These are phyloP conservation scores for Trichonephila clavipes DNA, from an alignment of 1,140 invertebrate species.

Conservation along the genomic window DNA sequence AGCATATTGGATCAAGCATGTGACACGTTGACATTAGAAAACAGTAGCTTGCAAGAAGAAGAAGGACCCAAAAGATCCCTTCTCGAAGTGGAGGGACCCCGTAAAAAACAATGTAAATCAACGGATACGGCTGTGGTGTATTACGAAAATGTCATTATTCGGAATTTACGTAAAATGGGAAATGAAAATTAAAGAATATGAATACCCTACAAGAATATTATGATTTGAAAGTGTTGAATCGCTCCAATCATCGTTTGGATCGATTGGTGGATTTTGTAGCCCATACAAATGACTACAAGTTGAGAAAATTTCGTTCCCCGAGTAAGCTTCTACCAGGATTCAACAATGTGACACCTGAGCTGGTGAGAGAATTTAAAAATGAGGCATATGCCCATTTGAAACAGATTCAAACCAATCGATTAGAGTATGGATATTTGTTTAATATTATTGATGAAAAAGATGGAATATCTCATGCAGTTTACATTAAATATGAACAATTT, in stretches of 20 bases:
- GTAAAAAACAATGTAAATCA: not conserved
- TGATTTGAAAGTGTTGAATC: not conserved
- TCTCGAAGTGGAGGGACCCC: not conserved
- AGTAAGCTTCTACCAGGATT: not conserved
- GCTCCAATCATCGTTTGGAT: not conserved
- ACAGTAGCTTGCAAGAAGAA: not conserved
- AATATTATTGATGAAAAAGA: not conserved
- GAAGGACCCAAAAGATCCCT: not conserved
- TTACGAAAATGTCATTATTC: conserved; percentile 22
- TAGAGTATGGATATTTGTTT: conserved; percentile 13
- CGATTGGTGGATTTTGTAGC: not conserved
- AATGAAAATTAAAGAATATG: conserved; percentile 43
- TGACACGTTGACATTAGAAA: not conserved
- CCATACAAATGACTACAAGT: not conserved
- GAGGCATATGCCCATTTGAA: not conserved
- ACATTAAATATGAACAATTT: conserved; percentile 26
- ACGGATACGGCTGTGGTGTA: not conserved
- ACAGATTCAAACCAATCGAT: not conserved
- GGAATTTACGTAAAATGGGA: not conserved
- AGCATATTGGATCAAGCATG: not conserved
- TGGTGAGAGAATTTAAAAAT: not conserved
- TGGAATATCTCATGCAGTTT: not conserved
- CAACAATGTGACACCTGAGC: not conserved
- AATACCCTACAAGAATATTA: not conserved
- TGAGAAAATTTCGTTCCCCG: not conserved